Base-by-base conservation (phyloP, 2,888 invertebrate species). In the Archips crataeganus region DNA sequence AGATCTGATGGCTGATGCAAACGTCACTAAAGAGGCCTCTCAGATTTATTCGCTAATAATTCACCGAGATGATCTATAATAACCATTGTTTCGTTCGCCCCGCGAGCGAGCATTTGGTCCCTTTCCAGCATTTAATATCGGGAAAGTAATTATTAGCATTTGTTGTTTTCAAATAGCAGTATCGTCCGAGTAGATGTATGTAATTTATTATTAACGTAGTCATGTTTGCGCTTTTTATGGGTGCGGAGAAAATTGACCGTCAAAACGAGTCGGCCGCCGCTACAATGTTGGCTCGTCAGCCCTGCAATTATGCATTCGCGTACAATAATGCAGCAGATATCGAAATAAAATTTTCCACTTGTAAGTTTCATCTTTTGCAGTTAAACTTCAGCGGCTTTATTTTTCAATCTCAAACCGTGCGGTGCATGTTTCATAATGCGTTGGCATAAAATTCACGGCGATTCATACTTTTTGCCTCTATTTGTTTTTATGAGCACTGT, bases 141-240 rank as follows among this genome's bases (percentile, higher is more conserved):
- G 81, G 78, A 82, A 83, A 85, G 82, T 87, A 89, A 90, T 91
- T 87, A 88, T 87, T 85, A 81, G 83, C 85, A 87, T 88, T 89
- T 85, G 86, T 88, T 87, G 82, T 85, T 90, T 85, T 85, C 83
- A 83, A 89, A 88, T 86, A 82, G 85, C 83, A 81, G 82, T 85
- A 87, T 85, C 83, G 84, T 86, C 84, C 82, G 83, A 76, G 79
- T 84, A 84, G 81, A 88, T 87, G 85, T 85, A 80, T 86, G 83
- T 90, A 84, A 90, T 90, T 90, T 91, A 89, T 90, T 90, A 87
- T 88, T 85, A 83, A 85, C 87, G 86, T 86, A 87, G 87, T 87
- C 85, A 90, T 85, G 87, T 89, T 87, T 84, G 79, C 79, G 83
- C 84, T 85, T 87, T 90, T 89, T 90, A 90, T 87, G 87, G 81